phyloP scores from a whole-genome alignment of 2,797 vertebrate genomes.

The Ataeniobius toweri region DNA sequence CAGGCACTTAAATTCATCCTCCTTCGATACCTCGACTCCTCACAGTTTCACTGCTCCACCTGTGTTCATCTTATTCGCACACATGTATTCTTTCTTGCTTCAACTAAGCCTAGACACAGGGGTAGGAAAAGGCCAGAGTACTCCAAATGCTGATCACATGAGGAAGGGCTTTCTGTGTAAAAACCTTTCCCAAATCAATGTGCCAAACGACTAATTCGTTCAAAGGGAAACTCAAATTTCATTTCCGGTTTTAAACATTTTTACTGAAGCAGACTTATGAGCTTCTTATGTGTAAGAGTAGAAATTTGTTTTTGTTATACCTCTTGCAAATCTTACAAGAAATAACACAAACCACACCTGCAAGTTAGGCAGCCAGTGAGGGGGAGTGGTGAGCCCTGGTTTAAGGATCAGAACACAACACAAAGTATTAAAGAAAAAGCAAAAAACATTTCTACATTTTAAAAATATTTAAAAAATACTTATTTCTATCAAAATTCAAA shows the following conservation, averaged over 20 bases:
- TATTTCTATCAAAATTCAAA: no score
- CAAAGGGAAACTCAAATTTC: neutral
- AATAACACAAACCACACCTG: neutral
- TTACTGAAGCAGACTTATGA: neutral
- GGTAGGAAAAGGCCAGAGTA: no score
- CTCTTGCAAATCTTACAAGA: neutral
- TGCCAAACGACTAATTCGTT: neutral
- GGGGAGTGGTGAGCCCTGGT: neutral
- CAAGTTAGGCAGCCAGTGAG: neutral
- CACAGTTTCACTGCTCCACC: neutral
- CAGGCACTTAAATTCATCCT: neutral
- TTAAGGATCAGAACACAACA: neutral
- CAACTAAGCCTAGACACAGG: no score
- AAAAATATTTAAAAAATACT: no score
- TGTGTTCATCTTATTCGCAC: neutral
- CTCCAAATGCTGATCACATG: no score
- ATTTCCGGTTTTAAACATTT: neutral
- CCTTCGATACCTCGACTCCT: neutral
- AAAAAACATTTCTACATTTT: neutral
- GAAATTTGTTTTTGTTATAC: neutral
- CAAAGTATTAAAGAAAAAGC: neutral
- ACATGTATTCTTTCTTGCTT: no score
- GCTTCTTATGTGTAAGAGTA: neutral
- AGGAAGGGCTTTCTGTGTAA: no score
- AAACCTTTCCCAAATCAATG: neutral